Evolutionary conservation across 2,888 invertebrate genomes (phyloP).

Genomic region (Calliopum simillimum): DNA sequence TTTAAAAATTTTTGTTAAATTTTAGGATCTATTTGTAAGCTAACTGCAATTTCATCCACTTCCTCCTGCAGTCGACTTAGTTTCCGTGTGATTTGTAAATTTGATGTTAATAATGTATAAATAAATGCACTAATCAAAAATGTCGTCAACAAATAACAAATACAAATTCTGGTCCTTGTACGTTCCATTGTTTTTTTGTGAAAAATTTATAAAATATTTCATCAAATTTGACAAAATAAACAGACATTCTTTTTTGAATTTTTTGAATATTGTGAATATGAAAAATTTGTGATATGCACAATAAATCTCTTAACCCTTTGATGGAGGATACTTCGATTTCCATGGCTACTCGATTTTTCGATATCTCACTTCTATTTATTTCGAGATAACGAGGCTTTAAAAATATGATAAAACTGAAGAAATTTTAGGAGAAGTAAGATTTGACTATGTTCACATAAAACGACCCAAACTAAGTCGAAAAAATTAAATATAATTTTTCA

Average conservation of each 20-base stretch:
- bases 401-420: too few species aligned
- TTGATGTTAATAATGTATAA: slow-evolving; percentile 45
- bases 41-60: slow-evolving; percentile 52
- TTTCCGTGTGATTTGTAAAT: slow-evolving; percentile 46
- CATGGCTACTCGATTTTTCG: too few species aligned
- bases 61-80: slow-evolving; percentile 48
- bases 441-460: too few species aligned
- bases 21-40: background rate
- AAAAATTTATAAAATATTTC: slow-evolving; percentile 27
- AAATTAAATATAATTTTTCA: too few species aligned
- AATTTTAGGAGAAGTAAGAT: too few species aligned
- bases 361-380: too few species aligned
- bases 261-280: background rate
- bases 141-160: slow-evolving; percentile 49
- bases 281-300: too few species aligned
- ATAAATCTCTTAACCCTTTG: too few species aligned
- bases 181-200: slow-evolving; percentile 43
- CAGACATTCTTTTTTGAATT: slow-evolving; percentile 16
- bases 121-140: slow-evolving; percentile 49
- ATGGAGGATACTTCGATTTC: too few species aligned
- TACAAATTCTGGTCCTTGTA: slow-evolving; percentile 45
- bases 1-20: background rate
- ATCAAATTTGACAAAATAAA: slow-evolving; percentile 24
- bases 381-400: too few species aligned
- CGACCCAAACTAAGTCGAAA: too few species aligned